A percentile compares a stretch with the other conserved stretches of the same genome.
Conservation (phyloP, 2,888 invertebrate genomes). For the Lamproptera curius region DNA sequence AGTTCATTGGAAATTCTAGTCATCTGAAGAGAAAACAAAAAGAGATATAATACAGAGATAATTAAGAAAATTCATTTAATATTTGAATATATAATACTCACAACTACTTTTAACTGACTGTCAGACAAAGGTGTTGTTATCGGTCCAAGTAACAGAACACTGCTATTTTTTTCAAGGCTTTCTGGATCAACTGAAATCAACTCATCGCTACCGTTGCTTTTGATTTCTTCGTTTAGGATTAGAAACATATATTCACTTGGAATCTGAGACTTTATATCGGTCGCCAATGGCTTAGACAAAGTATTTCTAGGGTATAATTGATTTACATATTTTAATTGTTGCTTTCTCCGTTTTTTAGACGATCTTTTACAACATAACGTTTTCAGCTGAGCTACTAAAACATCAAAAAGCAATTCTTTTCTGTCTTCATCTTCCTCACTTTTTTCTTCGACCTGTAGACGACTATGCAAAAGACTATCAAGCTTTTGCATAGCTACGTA, state of each 20-base stretch:
- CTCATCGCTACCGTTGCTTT: conserved; percentile 50
- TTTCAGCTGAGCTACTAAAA: conserved; percentile 61
- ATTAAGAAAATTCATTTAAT: not conserved
- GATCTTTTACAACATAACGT: conserved; percentile 56
- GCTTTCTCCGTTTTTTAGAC: conserved; percentile 28
- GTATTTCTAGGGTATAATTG: conserved; percentile 29
- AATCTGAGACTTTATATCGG: conserved; percentile 8
- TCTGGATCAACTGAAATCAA: conserved; percentile 63
- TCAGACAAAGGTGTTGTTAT: conserved; percentile 53
- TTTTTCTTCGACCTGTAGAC: conserved; percentile 35
- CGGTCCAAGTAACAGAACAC: conserved; percentile 62
- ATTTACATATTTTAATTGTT: conserved; percentile 29
- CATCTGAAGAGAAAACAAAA: conserved; percentile 46
- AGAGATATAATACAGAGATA: not conserved
- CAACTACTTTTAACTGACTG: conserved; percentile 54
- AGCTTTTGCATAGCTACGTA: conserved; percentile 53
- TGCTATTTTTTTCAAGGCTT: conserved; percentile 58
- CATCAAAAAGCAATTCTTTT: conserved; percentile 60
- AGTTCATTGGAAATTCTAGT: conserved; percentile 57
- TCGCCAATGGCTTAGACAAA: conserved; percentile 3
- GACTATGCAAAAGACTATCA: conserved; percentile 48
- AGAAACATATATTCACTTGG: conserved; percentile 59
- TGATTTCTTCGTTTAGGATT: conserved; percentile 64
- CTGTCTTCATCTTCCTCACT: conserved; percentile 41
- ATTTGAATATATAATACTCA: conserved; percentile 34